phyloP scores from a whole-genome alignment of 2,113 vertebrate species.

The Phylloscopus trochilus region DNA sequence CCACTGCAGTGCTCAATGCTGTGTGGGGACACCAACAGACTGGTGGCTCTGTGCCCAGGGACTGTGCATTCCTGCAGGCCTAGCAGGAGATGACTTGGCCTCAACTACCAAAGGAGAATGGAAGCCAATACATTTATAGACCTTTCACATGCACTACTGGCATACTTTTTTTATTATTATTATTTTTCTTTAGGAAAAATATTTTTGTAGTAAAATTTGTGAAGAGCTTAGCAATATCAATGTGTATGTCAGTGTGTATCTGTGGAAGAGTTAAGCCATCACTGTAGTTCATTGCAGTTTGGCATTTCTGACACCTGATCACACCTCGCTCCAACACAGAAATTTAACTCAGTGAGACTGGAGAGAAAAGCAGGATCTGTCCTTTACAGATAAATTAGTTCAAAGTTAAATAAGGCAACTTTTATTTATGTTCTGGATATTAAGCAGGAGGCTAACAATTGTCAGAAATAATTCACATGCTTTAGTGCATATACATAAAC shows the following conservation, averaged over 20 bases:
- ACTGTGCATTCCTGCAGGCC: background rate
- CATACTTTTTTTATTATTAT: background rate
- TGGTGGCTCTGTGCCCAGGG: background rate
- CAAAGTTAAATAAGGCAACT: constrained; percentile 23
- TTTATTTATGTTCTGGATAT: constrained; percentile 21
- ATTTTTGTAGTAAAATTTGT: background rate
- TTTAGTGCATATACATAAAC: constrained; percentile 45
- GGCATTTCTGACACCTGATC: background rate
- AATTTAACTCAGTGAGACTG: background rate
- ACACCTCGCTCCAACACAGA: background rate
- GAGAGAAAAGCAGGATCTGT: background rate
- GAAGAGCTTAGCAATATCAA: background rate
- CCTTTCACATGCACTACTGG: background rate
- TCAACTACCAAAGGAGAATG: background rate
- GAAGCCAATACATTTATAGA: background rate
- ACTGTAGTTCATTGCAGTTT: background rate
- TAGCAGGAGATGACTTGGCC: background rate
- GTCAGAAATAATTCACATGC: constrained; percentile 27
- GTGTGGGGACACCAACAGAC: rapidly evolving
- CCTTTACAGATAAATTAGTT: constrained; percentile 27
- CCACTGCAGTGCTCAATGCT: rapidly evolving
- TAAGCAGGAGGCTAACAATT: constrained; percentile 7
- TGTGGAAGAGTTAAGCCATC: background rate
- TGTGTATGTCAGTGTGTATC: rapidly evolving
- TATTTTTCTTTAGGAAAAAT: background rate